phyloP scores from a whole-genome alignment of 2,113 vertebrate genomes.

The Phalacrocorax pelagicus region DNA sequence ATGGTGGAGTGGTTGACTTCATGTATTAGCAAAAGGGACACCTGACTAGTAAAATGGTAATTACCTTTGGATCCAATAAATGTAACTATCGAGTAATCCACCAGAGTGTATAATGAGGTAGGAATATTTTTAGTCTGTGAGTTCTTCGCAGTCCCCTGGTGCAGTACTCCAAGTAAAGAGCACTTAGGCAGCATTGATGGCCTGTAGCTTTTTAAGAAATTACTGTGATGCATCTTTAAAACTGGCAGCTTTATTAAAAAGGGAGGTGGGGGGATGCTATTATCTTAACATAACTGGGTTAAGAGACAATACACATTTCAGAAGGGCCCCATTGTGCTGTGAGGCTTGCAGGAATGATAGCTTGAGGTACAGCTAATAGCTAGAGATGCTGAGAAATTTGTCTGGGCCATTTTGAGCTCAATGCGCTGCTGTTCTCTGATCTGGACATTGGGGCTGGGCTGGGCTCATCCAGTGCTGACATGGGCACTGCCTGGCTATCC shows the following conservation, averaged over 20 bases:
- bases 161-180: background rate
- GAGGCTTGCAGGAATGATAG: background rate
- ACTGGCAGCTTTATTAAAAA: conserved; percentile 50
- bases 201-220: conserved; percentile 47
- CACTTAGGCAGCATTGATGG: conserved; percentile 17
- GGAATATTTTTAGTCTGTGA: background rate
- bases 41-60: conserved; percentile 6
- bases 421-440: background rate
- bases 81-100: conserved; percentile 32
- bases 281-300: background rate
- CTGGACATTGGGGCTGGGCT: background rate
- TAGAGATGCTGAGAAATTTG: background rate
- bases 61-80: conserved; percentile 4
- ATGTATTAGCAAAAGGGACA: background rate
- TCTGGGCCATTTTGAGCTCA: background rate
- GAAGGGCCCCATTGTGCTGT: accelerated
- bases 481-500: background rate
- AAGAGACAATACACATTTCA: background rate
- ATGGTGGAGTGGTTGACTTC: background rate
- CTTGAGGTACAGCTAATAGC: background rate
- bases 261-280: conserved; percentile 8
- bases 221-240: conserved; percentile 29
- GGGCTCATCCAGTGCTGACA: background rate
- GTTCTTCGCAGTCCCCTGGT: background rate
- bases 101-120: conserved; percentile 12